Percentiles rank a stretch among this genome's conserved stretches.
phyloP scores from a whole-genome alignment of 2,888 invertebrate species.

The Trichogramma dendrolimi region DNA sequence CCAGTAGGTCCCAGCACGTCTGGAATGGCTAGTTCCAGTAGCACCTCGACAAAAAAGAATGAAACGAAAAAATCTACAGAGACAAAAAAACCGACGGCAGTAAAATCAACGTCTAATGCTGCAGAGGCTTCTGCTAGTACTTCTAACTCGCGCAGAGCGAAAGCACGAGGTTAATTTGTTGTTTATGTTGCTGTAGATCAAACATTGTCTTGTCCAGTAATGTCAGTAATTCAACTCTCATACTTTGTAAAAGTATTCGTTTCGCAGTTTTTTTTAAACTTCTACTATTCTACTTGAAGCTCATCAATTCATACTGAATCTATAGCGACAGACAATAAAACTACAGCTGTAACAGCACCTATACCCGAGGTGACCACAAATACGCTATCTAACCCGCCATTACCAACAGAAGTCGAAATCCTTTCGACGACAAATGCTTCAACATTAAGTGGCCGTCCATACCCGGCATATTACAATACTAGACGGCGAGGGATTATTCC shows the following conservation, averaged over 20 bases:
- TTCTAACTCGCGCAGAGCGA: constrained; percentile 40
- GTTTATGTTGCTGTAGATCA: too few species aligned
- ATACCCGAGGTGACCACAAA: too few species aligned
- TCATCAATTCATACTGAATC: constrained; percentile 22
- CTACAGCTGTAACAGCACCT: constrained; percentile 31
- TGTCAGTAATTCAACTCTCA: too few species aligned
- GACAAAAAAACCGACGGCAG: constrained; percentile 37
- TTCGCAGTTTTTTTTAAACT: constrained; percentile 1
- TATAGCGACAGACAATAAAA: constrained; percentile 37
- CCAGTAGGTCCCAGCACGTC: constrained; percentile 25
- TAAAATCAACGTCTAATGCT: constrained; percentile 34
- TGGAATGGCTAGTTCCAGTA: constrained; percentile 22
- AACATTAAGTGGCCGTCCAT: too few species aligned
- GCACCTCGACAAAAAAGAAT: constrained; percentile 24
- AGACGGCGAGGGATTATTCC: too few species aligned
- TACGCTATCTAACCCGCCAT: too few species aligned
- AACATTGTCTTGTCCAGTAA: too few species aligned
- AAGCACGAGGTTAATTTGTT: constrained; percentile 40
- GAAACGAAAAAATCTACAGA: constrained; percentile 40
- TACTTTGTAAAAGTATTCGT: neutral
- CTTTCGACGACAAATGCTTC: too few species aligned
- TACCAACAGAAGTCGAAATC: too few species aligned
- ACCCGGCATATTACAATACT: too few species aligned
- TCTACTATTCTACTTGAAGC: neutral
- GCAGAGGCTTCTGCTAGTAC: constrained; percentile 29